Evolutionary conservation across 2,888 invertebrate genomes (phyloP), one percentile per base, ranked within the genome.

Genomic region (Ectemnius lituratus): DNA sequence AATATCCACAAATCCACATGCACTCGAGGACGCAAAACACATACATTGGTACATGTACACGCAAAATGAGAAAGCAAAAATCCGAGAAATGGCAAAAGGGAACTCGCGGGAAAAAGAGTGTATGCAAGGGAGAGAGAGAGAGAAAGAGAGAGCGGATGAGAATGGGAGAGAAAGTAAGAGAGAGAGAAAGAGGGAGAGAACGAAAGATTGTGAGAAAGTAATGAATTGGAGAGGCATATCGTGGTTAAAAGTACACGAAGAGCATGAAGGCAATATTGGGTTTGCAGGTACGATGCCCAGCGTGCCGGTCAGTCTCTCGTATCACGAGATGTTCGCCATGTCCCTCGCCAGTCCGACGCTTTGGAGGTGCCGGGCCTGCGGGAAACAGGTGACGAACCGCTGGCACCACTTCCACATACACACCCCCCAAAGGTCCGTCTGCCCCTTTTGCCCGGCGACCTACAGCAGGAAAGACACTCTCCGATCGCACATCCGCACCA

Each of bases 401-500:
- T 96, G 96, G 96, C 96, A 96, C 91, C 96, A 96, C 92, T 96
- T 94, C 93, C 96, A 96, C 92, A 95, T 95, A 86, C 96, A 96
- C 92, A 95, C 95, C 76, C 94, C 95, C 82, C 95, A 95, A 91
- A 93, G 96, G 86, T 95, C 95, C 84, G 93, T 94, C 88, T 97
- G 97, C 92, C 96, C 96, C 77, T 95, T 95, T 92, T 97, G 97
- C 92, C 95, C 95, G 81, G 95, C 96, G 87, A 95, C 96, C 76
- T 97, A 97, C 93, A 96, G 96, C 92, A 94, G 97, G 91, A 96
- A 96, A 91, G 97, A 97, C 92, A 96, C 97, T 64, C 92, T 97
- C 89, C 94, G 96, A 89, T 94, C 95, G 67, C 97, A 97, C 90
- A 93, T 96, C 91, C 94, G 95, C 83, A 93, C 94, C 88, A 96